Evolutionary conservation across 2,797 vertebrate genomes (phyloP), one percentile per base, ranked within the genome.

Genomic region (Micropoecilia bifurca): DNA sequence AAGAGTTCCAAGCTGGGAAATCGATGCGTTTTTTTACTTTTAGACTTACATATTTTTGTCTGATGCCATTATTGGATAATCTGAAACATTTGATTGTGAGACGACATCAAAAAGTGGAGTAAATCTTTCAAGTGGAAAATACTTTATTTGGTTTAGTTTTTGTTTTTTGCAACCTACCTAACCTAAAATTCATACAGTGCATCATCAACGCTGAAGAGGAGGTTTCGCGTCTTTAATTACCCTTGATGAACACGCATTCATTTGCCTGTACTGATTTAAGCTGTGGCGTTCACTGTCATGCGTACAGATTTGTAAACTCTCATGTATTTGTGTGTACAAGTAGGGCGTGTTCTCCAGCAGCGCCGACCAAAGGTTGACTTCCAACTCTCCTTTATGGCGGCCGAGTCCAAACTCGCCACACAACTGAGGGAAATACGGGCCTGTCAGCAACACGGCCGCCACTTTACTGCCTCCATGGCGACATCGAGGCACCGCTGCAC

Each of bases 361-460:
- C 76, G 71, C 84, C 79, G 95, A 90, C 90, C 95, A 96, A 96
- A 96, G 96, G 95, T 96, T 95, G 85, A 6, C 80, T 95, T 96
- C 93, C 95, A 96, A 88, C 94, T 92, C 88, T 33, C 46, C 93
- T 96, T 96, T 96, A 96, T 96, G 94, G 87, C 85, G 28, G 74
- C 87, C 41, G 48, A 87, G 86, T 83, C 85, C 39, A 74, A 90
- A 85, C 75, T 79, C 78, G 76, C 55, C 36, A 13, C 80, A 63
- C 53, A 8, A 39, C 22, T 0, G 63, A 68, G 72, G 69, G 81
- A 86, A 90, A 91, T 76, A 78, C 80, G 10, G 71, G 3, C 30
- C 77, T 36, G 85, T 95, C 94, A 94, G 91, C 93, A 92, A 75
- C 83, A 80, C 72, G 53, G 72, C 75, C 39, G 55, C 77, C 22